Percentiles rank a stretch among this genome's conserved stretches.
These are phyloP conservation scores for Dexiosoma caninum DNA, from an alignment of 2,888 invertebrate species.

Conservation along the genomic window DNA sequence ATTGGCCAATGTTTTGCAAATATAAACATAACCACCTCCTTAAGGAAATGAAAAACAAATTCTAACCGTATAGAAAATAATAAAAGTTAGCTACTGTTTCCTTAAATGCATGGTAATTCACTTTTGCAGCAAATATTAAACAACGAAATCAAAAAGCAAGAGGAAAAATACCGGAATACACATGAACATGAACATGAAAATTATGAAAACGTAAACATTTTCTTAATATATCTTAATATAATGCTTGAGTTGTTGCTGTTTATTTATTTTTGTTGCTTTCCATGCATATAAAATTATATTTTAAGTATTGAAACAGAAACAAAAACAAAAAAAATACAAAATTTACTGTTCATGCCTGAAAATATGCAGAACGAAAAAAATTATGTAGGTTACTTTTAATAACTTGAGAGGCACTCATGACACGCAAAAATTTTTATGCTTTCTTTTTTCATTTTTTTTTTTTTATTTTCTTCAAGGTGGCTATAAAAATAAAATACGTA, in stretches of 20 bases:
- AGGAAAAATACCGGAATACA: conserved; percentile 11
- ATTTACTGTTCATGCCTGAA: conserved; percentile 10
- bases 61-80: conserved; percentile 38
- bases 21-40: too few relatives aligned
- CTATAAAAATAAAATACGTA: conserved; percentile 42
- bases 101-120: conserved; percentile 33
- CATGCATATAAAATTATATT: conserved; percentile 8
- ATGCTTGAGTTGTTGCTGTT: background rate
- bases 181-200: conserved; percentile 56
- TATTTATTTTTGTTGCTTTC: background rate
- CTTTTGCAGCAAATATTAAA: conserved; percentile 31
- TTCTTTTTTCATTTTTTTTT: background rate
- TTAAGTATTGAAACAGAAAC: conserved; percentile 17
- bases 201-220: conserved; percentile 54
- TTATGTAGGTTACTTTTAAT: conserved; percentile 58
- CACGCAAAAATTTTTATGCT: conserved; percentile 38
- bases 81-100: conserved; percentile 41
- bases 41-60: background rate
- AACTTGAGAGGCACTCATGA: conserved; percentile 39
- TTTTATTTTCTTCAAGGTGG: conserved; percentile 35
- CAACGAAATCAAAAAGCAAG: background rate
- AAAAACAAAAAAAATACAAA: background rate
- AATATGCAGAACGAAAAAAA: conserved; percentile 21
- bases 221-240: conserved; percentile 13
- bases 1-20: too few relatives aligned